Percentiles rank a stretch among this genome's conserved stretches.
These are phyloP conservation scores for Lasiommata megera DNA, from an alignment of 2,888 invertebrate genomes.

Conservation along the genomic window DNA sequence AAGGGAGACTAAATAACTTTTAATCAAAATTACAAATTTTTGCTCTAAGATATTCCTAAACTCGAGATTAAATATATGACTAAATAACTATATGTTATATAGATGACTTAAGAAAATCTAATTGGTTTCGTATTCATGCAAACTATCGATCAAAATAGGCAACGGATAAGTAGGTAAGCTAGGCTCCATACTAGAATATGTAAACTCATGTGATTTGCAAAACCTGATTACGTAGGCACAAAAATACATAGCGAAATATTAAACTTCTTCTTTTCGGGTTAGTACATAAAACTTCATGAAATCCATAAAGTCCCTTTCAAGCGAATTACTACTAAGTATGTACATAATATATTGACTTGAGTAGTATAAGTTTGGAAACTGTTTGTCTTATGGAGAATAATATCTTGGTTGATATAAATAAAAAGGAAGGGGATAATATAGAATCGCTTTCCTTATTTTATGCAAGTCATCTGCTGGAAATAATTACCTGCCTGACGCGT, in stretches of 20 bases:
- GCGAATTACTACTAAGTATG: constrained; percentile 6
- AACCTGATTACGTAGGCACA: not conserved
- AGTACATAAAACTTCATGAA: constrained; percentile 1
- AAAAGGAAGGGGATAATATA: not conserved
- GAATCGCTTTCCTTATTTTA: constrained; percentile 28
- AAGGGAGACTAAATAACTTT: no score
- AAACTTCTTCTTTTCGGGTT: not conserved
- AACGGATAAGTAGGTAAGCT: no score
- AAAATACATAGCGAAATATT: constrained; percentile 2
- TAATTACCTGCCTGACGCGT: constrained; percentile 76
- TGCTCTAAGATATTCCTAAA: no score
- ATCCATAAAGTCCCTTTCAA: constrained; percentile 9
- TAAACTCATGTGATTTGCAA: no score
- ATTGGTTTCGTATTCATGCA: no score
- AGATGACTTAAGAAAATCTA: no score
- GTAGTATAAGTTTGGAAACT: constrained; percentile 9
- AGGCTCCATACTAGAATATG: no score
- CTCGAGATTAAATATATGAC: no score
- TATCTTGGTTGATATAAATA: not conserved
- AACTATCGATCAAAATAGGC: no score
- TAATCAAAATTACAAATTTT: no score
- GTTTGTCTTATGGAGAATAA: not conserved
- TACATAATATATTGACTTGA: constrained; percentile 5
- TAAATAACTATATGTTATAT: no score
- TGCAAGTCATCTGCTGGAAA: constrained; percentile 68